A percentile compares a stretch with the other conserved stretches of the same genome.
phyloP scores from a whole-genome alignment of 2,888 invertebrate species.

The Tetramorium bicarinatum region DNA sequence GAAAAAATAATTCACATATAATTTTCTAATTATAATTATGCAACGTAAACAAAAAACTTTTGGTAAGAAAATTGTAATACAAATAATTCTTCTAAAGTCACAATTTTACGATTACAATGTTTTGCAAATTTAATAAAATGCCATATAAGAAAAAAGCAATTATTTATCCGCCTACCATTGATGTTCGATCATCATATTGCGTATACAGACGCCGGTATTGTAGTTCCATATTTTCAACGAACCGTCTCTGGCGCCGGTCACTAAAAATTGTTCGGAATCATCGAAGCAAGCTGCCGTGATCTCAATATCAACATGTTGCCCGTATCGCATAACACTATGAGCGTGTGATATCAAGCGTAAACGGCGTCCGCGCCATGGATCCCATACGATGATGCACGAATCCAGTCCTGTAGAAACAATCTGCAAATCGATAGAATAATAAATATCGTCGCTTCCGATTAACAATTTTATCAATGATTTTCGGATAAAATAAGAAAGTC shows the following conservation, averaged over 20 bases:
- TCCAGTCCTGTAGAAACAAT: constrained; percentile 93
- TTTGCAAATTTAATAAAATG: constrained; percentile 9
- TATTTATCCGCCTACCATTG: constrained; percentile 86
- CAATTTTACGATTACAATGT: neutral
- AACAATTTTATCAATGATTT: neutral
- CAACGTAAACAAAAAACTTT: neutral
- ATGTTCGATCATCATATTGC: constrained; percentile 89
- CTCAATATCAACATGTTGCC: constrained; percentile 90
- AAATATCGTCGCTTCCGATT: neutral
- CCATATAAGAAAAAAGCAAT: neutral
- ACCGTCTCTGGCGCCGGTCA: constrained; percentile 94
- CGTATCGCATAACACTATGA: constrained; percentile 90
- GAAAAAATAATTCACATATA: neutral
- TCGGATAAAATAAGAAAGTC: constrained; percentile 29
- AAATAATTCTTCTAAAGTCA: neutral
- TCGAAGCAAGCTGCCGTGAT: constrained; percentile 93
- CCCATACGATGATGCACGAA: constrained; percentile 94
- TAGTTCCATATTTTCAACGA: constrained; percentile 95
- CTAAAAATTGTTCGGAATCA: constrained; percentile 90
- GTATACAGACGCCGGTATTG: constrained; percentile 92
- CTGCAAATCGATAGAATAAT: constrained; percentile 70
- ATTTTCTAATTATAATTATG: neutral
- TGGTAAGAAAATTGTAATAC: neutral
- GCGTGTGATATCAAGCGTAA: constrained; percentile 91
- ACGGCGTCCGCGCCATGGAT: constrained; percentile 91